Base-by-base conservation (phyloP, 2,888 invertebrate genomes). In the Gymnosoma rotundatum region DNA sequence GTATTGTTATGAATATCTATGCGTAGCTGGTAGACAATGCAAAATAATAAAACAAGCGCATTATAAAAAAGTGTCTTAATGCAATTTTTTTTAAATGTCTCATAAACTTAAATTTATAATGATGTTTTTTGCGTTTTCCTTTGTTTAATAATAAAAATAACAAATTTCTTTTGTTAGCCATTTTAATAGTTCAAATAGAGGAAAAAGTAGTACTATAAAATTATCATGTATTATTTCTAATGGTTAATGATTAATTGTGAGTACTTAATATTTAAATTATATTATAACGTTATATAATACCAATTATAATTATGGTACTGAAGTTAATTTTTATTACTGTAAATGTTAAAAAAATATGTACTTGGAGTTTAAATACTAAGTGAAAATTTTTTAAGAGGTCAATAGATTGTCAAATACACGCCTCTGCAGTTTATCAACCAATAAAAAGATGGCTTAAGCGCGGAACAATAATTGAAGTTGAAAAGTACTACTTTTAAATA, bases 71-170 rank as follows among this genome's bases (percentile, higher is more conserved):
- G 38, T 79, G 18, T 66, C 58, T 72, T 66, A 61, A 78, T 79
- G 73, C 60, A 79, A 79, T 73, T 79, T 58, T 66, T 73, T 72
- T 64, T 63, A 20, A 54, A 20, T 42, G 38, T 60, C 50, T 76
- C 52, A 21, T 36, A 52, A 7, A n/a, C 0, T n/a, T 42, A 54
- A 6, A 8, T 25, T n/a, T 14, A 9, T 32, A 38, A 45, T 16
- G n/a, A 10, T 38, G 10, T 38, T 42, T 10, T 20, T 54, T 20
- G 45, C 25, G 12, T 52, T 36, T 56, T 74, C 25, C 52, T 73
- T 75, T 75, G n/a, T 58, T 52, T 25, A 67, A 76, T n/a, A 48
- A n/a, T n/a, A n/a, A n/a, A n/a, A 56, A 66, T 48, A 56, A 16
- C 45, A 74, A 10, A 32, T 67, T 76, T 69, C 60, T 76, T 76